phyloP scores from a whole-genome alignment of 1,140 invertebrate genomes.

The Lucilia sericata region DNA sequence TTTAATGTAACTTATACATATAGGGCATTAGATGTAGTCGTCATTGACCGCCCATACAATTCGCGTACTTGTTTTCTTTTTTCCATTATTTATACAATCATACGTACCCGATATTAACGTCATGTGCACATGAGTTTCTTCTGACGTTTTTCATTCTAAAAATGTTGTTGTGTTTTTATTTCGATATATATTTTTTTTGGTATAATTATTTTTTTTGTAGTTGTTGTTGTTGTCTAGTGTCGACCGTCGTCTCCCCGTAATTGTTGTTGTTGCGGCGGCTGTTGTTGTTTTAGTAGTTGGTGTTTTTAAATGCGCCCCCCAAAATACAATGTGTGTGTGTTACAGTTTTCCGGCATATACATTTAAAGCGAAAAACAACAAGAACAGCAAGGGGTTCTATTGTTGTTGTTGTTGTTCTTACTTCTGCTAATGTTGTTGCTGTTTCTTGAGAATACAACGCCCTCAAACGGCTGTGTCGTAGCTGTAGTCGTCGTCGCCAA shows the following conservation, averaged over 20 bases:
- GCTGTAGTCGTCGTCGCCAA: not conserved
- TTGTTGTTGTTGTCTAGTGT: not conserved
- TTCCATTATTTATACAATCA: not conserved
- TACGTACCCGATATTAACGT: constrained; percentile 9
- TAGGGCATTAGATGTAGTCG: not conserved
- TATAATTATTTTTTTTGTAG: not conserved
- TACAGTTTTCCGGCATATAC: constrained; percentile 14
- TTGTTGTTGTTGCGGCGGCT: not conserved
- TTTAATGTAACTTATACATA: no score
- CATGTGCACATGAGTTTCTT: constrained; percentile 5
- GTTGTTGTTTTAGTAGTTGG: not conserved
- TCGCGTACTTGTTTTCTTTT: not conserved
- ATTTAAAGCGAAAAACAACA: not conserved
- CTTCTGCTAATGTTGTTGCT: not conserved
- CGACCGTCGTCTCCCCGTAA: not conserved
- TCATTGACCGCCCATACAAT: not conserved
- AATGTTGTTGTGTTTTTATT: not conserved
- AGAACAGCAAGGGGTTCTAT: not conserved
- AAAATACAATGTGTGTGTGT: not conserved
- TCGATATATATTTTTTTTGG: not conserved
- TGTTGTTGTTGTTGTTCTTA: not conserved
- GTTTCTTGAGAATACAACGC: not conserved
- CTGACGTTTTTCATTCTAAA: constrained; percentile 6
- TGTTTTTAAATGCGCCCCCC: not conserved
- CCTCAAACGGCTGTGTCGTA: constrained; percentile 34